Base-by-base conservation (phyloP, 2,888 invertebrate genomes). In the Scelioninae gen. 1 region DNA sequence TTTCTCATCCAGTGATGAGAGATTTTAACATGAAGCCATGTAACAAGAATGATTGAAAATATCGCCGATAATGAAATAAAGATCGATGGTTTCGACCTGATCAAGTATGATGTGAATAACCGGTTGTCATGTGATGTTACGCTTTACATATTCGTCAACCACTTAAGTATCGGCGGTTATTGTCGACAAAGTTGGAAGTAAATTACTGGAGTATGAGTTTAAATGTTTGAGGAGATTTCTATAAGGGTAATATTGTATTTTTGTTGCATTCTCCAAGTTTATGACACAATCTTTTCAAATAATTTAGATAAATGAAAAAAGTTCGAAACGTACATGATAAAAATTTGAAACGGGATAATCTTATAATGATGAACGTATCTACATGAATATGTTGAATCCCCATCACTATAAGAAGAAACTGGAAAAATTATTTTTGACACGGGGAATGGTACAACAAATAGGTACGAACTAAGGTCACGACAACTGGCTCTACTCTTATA, bases 181-280 rank as follows among this genome's bases (percentile, higher is more conserved):
- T 78, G 55, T 71, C 56, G 56, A 23, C 15, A 4, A 23, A 45
- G 51, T 63, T 65, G 13, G 71, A 65, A 16, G 49, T 63, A 49
- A 78, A 71, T 56, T 71, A 49, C 71, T 78, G 65, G 69, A 62
- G 71, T 40, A 51, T 76, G 5, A 58, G 66, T 32, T 10, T 68
- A 9, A 43, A 49, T 62, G n/a, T 62, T 32, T 49, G 43, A 11
- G 40, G 34, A 15, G 45, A 47, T 9, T 49, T 71, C 23, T 78
- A 71, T 55, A 55, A 56, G 31, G 69, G 63, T 38, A 78, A 71
- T 16, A 3, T 71, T 7, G 5, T 78, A 40, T 4, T 71, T 47
- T 3, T 78, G 11, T 71, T 71, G 56, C 65, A 77, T 56, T 68
- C 76, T n/a, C 55, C 60, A 11, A 77, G 23, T 51, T 58, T 77